Conservation (phyloP, 2,797 vertebrate species). For the Urophycis tenuis region DNA sequence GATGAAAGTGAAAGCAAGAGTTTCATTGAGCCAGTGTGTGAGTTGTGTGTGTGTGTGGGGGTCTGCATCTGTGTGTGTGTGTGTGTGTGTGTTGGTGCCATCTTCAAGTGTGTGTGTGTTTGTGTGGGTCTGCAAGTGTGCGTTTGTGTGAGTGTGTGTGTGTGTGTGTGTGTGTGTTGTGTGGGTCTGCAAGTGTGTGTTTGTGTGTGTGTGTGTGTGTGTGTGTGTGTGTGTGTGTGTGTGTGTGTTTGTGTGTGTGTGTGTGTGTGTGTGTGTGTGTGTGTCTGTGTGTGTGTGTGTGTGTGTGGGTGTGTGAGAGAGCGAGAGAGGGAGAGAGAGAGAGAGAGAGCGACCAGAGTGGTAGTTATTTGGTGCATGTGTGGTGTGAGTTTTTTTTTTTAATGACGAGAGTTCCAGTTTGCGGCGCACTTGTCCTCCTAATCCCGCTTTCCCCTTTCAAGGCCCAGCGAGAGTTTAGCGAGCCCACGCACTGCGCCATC, state of each 20-base stretch:
- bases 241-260: no score
- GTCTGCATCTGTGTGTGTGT: neutral
- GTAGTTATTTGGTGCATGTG: neutral
- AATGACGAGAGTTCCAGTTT: conserved; percentile 8
- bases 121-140: no score
- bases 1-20: neutral
- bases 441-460: conserved; percentile 20
- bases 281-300: neutral
- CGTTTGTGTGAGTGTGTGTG: no score
- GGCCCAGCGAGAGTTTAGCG: neutral
- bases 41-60: neutral
- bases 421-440: conserved; percentile 10
- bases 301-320: neutral
- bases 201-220: no score
- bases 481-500: conserved; percentile 14
- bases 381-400: no score
- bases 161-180: neutral
- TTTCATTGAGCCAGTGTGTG: neutral
- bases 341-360: conserved; percentile 6
- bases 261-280: no score
- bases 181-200: neutral
- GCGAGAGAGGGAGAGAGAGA: neutral
- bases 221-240: no score
- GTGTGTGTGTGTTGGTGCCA: no score
- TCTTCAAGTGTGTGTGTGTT: no score